A percentile compares a stretch with the other conserved stretches of the same genome.
phyloP scores from a whole-genome alignment of 2,888 invertebrate species.

The Salpingus planirostris region DNA sequence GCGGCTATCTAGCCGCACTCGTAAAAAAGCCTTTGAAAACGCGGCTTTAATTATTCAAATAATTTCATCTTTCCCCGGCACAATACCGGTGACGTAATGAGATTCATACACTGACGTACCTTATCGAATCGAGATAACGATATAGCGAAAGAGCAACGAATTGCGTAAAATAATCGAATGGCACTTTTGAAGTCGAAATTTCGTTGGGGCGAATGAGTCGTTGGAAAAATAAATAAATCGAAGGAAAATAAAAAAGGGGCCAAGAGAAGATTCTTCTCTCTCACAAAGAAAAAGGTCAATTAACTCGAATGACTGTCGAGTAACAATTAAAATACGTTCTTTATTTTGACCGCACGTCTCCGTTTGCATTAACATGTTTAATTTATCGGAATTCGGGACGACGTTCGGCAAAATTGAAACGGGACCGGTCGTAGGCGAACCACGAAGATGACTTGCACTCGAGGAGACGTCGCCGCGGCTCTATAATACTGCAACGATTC shows the following conservation, averaged over 20 bases:
- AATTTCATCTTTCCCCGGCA: not conserved
- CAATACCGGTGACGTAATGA: not conserved
- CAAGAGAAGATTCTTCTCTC: constrained; percentile 10
- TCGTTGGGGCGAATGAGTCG: constrained; percentile 16
- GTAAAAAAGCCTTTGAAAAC: not conserved
- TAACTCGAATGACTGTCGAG: constrained; percentile 24
- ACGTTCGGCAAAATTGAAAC: constrained; percentile 18
- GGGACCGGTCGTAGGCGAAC: constrained; percentile 15
- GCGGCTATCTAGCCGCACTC: too few species aligned
- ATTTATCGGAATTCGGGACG: constrained; percentile 16
- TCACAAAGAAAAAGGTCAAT: constrained; percentile 22
- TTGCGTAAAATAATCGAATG: too few species aligned
- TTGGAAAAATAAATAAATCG: constrained; percentile 15
- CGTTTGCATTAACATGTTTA: constrained; percentile 16
- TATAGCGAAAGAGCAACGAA: too few species aligned
- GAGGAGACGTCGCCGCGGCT: constrained; percentile 14
- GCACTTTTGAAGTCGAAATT: constrained; percentile 17
- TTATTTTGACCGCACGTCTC: constrained; percentile 22
- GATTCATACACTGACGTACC: not conserved
- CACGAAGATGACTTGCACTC: constrained; percentile 22
- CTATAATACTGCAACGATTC: constrained; percentile 11
- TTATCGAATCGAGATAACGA: not conserved
- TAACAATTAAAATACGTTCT: constrained; percentile 22
- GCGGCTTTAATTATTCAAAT: not conserved
- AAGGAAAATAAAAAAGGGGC: constrained; percentile 14